Evolutionary conservation across 2,797 vertebrate genomes (phyloP).

Genomic region (Darevskia nairensis): DNA sequence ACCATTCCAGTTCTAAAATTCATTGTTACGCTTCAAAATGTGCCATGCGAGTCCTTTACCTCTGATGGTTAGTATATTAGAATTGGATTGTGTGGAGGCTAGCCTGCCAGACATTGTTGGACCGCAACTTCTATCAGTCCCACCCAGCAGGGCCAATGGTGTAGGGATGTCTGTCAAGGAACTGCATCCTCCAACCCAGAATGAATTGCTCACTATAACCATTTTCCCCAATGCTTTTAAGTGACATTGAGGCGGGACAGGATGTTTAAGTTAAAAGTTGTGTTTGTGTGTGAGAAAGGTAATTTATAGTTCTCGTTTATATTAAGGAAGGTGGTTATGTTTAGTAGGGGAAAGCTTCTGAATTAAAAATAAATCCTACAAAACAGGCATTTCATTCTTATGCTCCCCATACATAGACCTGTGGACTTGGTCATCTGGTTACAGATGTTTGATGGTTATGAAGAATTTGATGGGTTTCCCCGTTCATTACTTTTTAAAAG

Average conservation of each 20-base stretch:
- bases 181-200: too few relatives aligned
- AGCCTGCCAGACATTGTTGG: too few relatives aligned
- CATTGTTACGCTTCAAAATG: neutral
- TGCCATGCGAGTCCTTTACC: neutral
- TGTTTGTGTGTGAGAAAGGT: too few relatives aligned
- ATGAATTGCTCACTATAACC: too few relatives aligned
- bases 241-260: too few relatives aligned
- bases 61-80: neutral
- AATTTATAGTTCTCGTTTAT: neutral
- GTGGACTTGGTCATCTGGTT: neutral
- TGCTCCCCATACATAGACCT: neutral
- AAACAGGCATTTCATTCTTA: neutral
- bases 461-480: neutral
- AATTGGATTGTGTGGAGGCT: too few relatives aligned
- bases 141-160: too few relatives aligned
- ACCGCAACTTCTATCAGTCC: too few relatives aligned
- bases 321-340: neutral
- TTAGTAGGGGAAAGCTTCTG: neutral
- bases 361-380: neutral
- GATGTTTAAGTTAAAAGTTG: too few relatives aligned
- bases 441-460: neutral
- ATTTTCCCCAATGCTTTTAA: too few relatives aligned
- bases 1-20: neutral
- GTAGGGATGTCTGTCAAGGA: too few relatives aligned
- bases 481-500: neutral